Base-by-base conservation (phyloP, 2,888 invertebrate genomes). In the Odontomyia ornata region DNA sequence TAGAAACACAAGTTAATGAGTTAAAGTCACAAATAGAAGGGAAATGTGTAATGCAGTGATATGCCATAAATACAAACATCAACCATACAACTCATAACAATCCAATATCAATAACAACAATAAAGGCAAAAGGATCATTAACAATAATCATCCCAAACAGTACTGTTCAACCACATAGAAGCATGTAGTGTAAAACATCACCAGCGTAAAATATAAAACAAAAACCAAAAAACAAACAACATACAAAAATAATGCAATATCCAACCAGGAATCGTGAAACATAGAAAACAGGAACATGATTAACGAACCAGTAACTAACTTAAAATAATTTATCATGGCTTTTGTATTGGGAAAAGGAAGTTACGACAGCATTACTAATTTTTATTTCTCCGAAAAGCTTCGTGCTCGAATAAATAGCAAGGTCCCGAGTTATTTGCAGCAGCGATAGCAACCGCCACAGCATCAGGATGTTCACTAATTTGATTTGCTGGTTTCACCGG, bases 1-100 rank as follows among this genome's bases (percentile, higher is more conserved):
- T 97, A 91, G 96, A 97, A 90, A 94, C 95, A 88, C 96, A 96
- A 92, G 96, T 97, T 90, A 96, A 93, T 89, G 96, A 97, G 91
- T 91, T 97, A 89, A 97, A 96, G 91, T 93, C 95, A 88, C 95
- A 96, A 90, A 94, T 97, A 89, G 97, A 97, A 91, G 96, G 95
- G 90, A 96, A 95, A 91, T 96, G 96, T 91, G 95, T 93, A 89
- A 93, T 96, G 91, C 96, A 96, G 95, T 96, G 95, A 95, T 87
- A 87, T 87, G 86, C 89, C 87, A 86, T 86, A 85, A 15, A 21
- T 47, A 69, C 28, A n/a, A 47, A 69, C 7, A 69, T 69, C 25
- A 46, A n/a, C 30, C 69, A 69, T 69, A 25, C 69, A 43, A 47
- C 15, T 36, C 73, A 73, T 47, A 23, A 64, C 62, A 75, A 23